A percentile compares a stretch with the other conserved stretches of the same genome.
These are phyloP conservation scores for Clytia hemisphaerica DNA, from an alignment of 30 jellyfish, hydroid and myxozoan species.

Conservation along the genomic window DNA sequence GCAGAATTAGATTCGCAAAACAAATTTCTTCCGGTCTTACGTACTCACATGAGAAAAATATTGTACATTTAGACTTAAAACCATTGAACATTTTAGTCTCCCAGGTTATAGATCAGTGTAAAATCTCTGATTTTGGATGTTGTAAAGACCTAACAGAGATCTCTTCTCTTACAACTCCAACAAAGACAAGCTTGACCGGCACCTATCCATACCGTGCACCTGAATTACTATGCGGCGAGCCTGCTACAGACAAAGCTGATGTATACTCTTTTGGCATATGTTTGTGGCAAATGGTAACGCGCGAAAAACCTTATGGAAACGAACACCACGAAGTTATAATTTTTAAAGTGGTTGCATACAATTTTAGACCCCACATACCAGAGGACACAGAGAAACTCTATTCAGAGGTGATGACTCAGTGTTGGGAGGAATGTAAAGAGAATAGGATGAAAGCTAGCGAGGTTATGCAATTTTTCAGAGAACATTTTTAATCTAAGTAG, in stretches of 20 bases:
- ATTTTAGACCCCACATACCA: slow-evolving; percentile 63
- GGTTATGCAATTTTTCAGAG: slow-evolving; percentile 32
- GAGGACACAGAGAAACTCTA: slow-evolving; percentile 38
- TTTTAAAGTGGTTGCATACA: slow-evolving; percentile 83
- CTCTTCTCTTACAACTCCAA: slow-evolving; percentile 72
- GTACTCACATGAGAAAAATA: slow-evolving; percentile 57
- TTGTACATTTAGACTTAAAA: slow-evolving; percentile 71
- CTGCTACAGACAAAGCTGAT: slow-evolving; percentile 60
- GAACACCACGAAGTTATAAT: slow-evolving; percentile 70
- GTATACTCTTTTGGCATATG: slow-evolving; percentile 76
- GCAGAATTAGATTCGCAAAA: slow-evolving; percentile 58
- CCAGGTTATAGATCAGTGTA: slow-evolving; percentile 45
- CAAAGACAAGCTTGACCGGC: slow-evolving; percentile 79
- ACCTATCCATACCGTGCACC: slow-evolving; percentile 91
- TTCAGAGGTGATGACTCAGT: slow-evolving; percentile 41
- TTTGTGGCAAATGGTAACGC: slow-evolving; percentile 77
- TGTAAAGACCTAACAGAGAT: slow-evolving; percentile 48
- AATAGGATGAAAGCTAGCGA: slow-evolving; percentile 50
- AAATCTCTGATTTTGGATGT: slow-evolving; percentile 79
- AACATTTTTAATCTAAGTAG: too few relatives aligned
- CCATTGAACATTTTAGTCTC: slow-evolving; percentile 68
- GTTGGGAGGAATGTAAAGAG: slow-evolving; percentile 64
- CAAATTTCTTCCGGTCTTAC: slow-evolving; percentile 63
- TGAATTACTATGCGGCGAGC: slow-evolving; percentile 69
- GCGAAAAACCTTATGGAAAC: slow-evolving; percentile 78